These are phyloP conservation scores for Upupa epops DNA, from an alignment of 2,113 vertebrate genomes.

Conservation along the genomic window DNA sequence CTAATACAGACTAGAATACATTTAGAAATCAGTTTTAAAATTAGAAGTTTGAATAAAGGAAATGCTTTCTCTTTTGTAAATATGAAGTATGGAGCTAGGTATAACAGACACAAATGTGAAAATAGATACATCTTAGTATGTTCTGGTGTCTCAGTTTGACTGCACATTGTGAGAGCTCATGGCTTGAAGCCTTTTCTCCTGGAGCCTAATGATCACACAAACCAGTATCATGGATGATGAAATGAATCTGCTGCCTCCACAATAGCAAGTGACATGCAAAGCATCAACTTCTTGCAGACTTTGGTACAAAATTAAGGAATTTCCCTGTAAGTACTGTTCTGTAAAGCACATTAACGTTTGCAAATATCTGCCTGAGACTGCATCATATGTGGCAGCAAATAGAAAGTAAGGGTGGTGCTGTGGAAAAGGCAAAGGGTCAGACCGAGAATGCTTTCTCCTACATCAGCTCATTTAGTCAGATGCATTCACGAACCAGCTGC, in stretches of 20 bases:
- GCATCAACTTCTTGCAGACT: background rate
- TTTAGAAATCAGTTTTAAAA: background rate
- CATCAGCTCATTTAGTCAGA: fast-evolving
- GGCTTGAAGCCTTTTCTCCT: background rate
- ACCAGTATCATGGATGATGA: background rate
- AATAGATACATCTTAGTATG: background rate
- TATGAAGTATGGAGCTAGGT: background rate
- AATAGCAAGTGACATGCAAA: background rate
- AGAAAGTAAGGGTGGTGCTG: background rate
- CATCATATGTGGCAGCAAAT: fast-evolving
- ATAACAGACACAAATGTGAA: background rate
- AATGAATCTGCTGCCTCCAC: background rate
- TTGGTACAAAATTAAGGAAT: background rate
- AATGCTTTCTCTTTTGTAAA: background rate
- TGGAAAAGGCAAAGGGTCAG: background rate
- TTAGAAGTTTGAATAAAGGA: background rate
- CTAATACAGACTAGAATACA: background rate
- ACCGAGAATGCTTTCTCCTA: background rate
- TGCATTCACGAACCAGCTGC: fast-evolving
- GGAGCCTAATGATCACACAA: background rate
- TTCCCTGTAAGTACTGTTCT: background rate
- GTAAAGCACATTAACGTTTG: background rate
- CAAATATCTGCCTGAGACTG: background rate
- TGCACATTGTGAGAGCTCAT: background rate
- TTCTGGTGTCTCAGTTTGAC: background rate